A percentile compares a stretch with the other conserved stretches of the same genome.
Evolutionary conservation across 1,140 invertebrate genomes (phyloP).

Genomic region (Sesamia nonagrioides): DNA sequence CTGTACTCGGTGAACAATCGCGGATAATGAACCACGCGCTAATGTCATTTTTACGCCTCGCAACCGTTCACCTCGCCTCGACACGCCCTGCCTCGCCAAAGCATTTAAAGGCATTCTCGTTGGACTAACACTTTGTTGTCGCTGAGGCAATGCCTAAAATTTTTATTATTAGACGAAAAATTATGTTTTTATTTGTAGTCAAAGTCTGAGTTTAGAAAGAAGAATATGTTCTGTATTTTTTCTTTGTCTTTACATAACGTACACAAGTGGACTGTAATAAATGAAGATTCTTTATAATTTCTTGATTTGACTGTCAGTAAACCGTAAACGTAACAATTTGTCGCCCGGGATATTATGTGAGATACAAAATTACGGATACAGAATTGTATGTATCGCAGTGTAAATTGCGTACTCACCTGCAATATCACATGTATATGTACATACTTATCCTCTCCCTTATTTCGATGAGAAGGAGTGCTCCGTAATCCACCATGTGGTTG

Average conservation of each 20-base stretch:
- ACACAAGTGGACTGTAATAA: too few relatives aligned
- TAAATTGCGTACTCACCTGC: not conserved
- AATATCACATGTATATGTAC: not conserved
- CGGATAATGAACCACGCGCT: slow-evolving; percentile 64
- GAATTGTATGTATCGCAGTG: too few relatives aligned
- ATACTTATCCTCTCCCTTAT: too few relatives aligned
- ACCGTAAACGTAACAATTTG: not conserved
- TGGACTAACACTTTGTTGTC: slow-evolving; percentile 25
- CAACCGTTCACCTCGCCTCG: slow-evolving; percentile 14
- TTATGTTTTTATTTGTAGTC: not conserved
- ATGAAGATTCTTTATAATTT: not conserved
- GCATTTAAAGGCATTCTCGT: slow-evolving; percentile 24
- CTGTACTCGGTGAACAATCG: slow-evolving; percentile 54
- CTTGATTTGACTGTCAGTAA: not conserved
- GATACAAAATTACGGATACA: not conserved
- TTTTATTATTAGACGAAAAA: not conserved
- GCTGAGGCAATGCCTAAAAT: slow-evolving; percentile 2
- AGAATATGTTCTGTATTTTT: not conserved
- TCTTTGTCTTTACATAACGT: too few relatives aligned
- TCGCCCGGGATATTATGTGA: not conserved
- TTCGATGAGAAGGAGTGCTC: too few relatives aligned
- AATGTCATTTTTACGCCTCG: slow-evolving; percentile 42
- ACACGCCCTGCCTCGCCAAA: not conserved
- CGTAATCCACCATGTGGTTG: too few relatives aligned
- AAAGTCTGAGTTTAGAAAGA: not conserved